Evolutionary conservation across 2,113 vertebrate species (phyloP).

Genomic region (Aldabrachelys gigantea): DNA sequence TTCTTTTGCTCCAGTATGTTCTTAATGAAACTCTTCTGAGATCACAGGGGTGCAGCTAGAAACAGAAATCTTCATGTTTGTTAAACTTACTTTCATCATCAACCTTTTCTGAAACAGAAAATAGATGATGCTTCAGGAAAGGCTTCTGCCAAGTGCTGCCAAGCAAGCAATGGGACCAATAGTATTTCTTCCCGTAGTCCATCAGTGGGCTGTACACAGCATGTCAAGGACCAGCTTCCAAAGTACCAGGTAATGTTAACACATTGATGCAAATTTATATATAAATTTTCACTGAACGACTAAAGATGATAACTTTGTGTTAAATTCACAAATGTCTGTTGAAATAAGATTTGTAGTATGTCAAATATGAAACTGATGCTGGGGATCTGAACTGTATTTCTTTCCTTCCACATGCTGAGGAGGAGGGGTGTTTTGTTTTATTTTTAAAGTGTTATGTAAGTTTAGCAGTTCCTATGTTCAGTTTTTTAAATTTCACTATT

Average conservation of each 20-base stretch:
- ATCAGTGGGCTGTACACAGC: conserved; percentile 41
- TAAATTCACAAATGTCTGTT: not conserved
- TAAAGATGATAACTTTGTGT: not conserved
- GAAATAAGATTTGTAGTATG: not conserved
- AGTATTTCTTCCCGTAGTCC: conserved; percentile 54
- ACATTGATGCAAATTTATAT: not conserved
- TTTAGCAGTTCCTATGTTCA: not conserved
- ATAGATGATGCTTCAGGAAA: conserved; percentile 74
- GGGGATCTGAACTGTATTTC: not conserved
- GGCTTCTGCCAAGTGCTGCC: conserved; percentile 67
- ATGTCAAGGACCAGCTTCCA: conserved; percentile 75
- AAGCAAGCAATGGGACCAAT: conserved; percentile 59
- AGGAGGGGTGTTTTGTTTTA: not conserved
- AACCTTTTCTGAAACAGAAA: conserved; percentile 70
- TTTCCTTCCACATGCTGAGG: not conserved
- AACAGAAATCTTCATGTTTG: not conserved
- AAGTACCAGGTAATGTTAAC: conserved; percentile 81
- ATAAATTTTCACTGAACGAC: not conserved
- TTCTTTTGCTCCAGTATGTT: not conserved
- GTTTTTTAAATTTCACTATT: not conserved
- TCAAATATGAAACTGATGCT: not conserved
- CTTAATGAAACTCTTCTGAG: not conserved
- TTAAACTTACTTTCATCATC: not conserved
- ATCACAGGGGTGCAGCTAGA: not conserved
- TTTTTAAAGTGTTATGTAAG: not conserved